Evolutionary conservation across 2,888 invertebrate genomes (phyloP).

Genomic region (Dicranocentrus wangi): DNA sequence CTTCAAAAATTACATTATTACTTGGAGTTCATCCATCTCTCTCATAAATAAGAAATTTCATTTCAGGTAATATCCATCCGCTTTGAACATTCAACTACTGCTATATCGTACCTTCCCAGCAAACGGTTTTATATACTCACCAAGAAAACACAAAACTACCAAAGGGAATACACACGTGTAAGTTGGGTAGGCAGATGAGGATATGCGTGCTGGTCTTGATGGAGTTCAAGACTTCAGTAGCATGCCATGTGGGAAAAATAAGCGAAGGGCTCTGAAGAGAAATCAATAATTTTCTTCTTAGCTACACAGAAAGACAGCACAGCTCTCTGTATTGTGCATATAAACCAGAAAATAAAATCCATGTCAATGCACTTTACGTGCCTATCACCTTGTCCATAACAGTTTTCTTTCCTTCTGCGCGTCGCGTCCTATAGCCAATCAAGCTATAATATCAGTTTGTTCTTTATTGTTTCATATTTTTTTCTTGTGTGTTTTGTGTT

Average conservation of each 20-base stretch:
- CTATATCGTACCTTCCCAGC: not conserved
- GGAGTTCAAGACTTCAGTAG: not conserved
- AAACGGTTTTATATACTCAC: not conserved
- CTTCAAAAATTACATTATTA: constrained; percentile 21
- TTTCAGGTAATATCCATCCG: constrained; percentile 13
- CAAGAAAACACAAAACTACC: not conserved
- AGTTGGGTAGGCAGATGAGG: constrained; percentile 6
- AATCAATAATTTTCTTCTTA: constrained; percentile 20
- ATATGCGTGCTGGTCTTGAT: constrained; percentile 3
- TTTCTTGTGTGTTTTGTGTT: not conserved
- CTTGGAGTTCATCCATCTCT: constrained; percentile 16
- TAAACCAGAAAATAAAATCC: not conserved
- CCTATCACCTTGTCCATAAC: not conserved
- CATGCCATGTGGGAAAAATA: constrained; percentile 2
- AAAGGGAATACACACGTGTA: not conserved
- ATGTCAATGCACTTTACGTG: constrained; percentile 11
- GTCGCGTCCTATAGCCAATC: too few relatives aligned
- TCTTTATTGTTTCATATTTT: constrained; percentile 9
- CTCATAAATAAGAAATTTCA: constrained; percentile 21
- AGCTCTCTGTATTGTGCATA: not conserved
- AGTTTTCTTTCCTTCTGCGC: constrained; percentile 11
- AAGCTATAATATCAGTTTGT: not conserved
- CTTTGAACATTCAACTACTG: not conserved
- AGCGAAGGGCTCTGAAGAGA: constrained; percentile 3
- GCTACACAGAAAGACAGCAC: not conserved